Evolutionary conservation across 2,797 vertebrate genomes (phyloP).

Genomic region (Malacoctenus gilli): DNA sequence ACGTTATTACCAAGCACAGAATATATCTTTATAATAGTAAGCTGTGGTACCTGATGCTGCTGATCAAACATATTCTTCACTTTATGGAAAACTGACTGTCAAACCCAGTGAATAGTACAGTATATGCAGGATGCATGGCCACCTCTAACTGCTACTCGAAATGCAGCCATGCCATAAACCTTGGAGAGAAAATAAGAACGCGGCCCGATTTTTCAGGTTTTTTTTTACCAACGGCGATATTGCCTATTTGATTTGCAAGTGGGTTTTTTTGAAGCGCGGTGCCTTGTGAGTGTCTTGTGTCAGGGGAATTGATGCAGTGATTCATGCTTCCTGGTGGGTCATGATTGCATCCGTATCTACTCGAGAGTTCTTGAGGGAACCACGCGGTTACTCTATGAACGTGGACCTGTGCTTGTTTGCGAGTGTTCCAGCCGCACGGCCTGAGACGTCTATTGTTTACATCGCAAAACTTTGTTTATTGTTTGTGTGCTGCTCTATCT

Average conservation of each 20-base stretch:
- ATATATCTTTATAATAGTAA: not conserved
- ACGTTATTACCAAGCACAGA: constrained; percentile 3
- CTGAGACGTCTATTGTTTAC: no score
- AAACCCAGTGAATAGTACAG: constrained; percentile 18
- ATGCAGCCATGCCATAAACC: constrained; percentile 3
- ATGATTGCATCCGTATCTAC: constrained; percentile 56
- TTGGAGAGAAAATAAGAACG: constrained; percentile 23
- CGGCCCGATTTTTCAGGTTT: constrained; percentile 10
- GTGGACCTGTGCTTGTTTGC: constrained; percentile 22
- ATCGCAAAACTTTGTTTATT: no score
- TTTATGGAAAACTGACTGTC: constrained; percentile 1
- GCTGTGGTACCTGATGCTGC: not conserved
- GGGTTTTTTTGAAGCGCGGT: constrained; percentile 53
- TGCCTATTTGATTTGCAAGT: constrained; percentile 56
- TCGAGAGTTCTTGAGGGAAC: constrained; percentile 45
- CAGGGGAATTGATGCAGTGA: constrained; percentile 46
- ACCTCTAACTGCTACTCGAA: constrained; percentile 3
- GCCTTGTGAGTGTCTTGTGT: constrained; percentile 55
- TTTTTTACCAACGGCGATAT: constrained; percentile 14
- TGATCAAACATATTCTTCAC: not conserved
- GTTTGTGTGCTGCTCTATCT: no score
- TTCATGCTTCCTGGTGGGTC: constrained; percentile 42
- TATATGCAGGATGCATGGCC: constrained; percentile 5
- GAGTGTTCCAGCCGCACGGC: not conserved
- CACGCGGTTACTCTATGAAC: constrained; percentile 18